Evolutionary conservation across 2,113 vertebrate species (phyloP).

Genomic region (Sylvicapra grimmia): DNA sequence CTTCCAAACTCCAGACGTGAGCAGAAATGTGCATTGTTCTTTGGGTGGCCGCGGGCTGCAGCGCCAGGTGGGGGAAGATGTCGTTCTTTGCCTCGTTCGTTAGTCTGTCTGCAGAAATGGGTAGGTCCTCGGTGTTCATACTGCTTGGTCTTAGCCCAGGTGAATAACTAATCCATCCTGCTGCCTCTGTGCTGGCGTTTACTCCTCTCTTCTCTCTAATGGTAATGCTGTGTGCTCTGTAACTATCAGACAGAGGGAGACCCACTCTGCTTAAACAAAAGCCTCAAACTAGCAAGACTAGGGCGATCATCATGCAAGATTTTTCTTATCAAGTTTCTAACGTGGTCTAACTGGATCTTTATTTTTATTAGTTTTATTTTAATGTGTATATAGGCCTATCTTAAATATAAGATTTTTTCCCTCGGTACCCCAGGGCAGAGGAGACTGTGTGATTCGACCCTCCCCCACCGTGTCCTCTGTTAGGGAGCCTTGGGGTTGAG

Average conservation of each 20-base stretch:
- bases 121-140: constrained; percentile 73
- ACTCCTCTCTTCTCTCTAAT: background rate
- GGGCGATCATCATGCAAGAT: constrained; percentile 64
- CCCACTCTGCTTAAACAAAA: constrained; percentile 71
- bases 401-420: background rate
- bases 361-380: constrained; percentile 49
- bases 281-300: constrained; percentile 62
- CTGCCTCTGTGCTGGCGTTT: constrained; percentile 4
- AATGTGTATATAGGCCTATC: constrained; percentile 28
- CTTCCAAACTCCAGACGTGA: constrained; percentile 65
- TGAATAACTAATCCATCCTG: constrained; percentile 45
- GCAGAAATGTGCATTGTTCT: constrained; percentile 75
- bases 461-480: constrained; percentile 65
- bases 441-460: constrained; percentile 42
- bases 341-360: constrained; percentile 34
- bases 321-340: constrained; percentile 52
- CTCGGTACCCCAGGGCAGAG: constrained; percentile 13
- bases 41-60: constrained; percentile 74
- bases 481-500: constrained; percentile 53
- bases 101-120: constrained; percentile 80
- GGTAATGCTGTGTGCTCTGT: constrained; percentile 63
- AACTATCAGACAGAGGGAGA: constrained; percentile 51
- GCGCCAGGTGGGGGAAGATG: constrained; percentile 71
- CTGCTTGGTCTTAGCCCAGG: constrained; percentile 66
- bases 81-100: constrained; percentile 72